Conservation (phyloP, 2,113 vertebrate species). For the Ancistrus triradiatus region DNA sequence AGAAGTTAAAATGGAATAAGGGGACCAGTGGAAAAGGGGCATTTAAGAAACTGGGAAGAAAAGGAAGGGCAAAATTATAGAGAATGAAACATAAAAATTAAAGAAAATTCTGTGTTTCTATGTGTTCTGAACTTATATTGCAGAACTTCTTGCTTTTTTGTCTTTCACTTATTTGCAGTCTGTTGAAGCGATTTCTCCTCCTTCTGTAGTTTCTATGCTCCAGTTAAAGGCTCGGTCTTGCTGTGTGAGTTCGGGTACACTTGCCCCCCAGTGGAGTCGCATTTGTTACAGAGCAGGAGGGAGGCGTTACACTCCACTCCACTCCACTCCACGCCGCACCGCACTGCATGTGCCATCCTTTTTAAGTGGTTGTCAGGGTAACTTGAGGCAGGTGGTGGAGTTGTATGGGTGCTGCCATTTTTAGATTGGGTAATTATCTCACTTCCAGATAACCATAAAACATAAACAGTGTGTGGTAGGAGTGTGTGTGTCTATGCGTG, state of each 20-base stretch:
- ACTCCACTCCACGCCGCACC: too few species aligned
- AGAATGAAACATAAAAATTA: too few species aligned
- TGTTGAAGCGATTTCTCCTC: slow-evolving; percentile 1
- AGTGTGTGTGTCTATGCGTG: slow-evolving; percentile 4
- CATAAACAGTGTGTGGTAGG: background rate
- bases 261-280: slow-evolving; percentile 13
- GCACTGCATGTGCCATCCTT: slow-evolving; percentile 25
- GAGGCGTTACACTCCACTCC: slow-evolving; percentile 6
- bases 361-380: slow-evolving; percentile 49
- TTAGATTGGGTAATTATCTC: slow-evolving; percentile 33
- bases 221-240: slow-evolving; percentile 1
- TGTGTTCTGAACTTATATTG: background rate
- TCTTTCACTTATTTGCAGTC: background rate
- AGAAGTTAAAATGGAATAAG: too few species aligned
- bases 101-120: too few species aligned
- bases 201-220: slow-evolving; percentile 4
- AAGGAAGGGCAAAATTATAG: too few species aligned
- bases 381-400: slow-evolving; percentile 34
- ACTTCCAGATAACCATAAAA: slow-evolving; percentile 11
- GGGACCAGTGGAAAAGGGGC: too few species aligned
- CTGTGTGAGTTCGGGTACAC: slow-evolving; percentile 13
- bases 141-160: too few species aligned
- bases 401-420: slow-evolving; percentile 32
- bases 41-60: too few species aligned
- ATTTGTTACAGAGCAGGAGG: slow-evolving; percentile 27